A percentile compares a stretch with the other conserved stretches of the same genome.
Evolutionary conservation across 2,797 vertebrate species (phyloP).

Genomic region (Stomatorhinus walkeri): DNA sequence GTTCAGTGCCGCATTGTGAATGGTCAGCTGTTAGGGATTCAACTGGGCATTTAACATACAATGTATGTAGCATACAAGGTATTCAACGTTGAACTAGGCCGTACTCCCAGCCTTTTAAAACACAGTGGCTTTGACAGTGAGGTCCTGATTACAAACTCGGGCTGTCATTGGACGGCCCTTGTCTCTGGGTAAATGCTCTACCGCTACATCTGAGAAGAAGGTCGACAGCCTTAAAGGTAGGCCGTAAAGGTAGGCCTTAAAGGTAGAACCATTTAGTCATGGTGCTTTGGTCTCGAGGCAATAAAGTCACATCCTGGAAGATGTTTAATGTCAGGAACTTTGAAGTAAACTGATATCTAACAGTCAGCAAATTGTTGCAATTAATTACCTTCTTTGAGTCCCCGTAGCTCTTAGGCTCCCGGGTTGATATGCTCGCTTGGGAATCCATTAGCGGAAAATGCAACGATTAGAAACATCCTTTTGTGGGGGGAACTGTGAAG

Average conservation of each 20-base stretch:
- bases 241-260: too few relatives aligned
- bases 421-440: constrained; percentile 23
- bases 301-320: constrained; percentile 19
- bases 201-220: not conserved
- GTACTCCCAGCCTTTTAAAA: not conserved
- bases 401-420: not conserved
- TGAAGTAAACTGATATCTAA: constrained; percentile 19
- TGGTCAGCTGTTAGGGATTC: not conserved
- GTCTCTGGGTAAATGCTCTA: not conserved
- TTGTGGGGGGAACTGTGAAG: constrained; percentile 13
- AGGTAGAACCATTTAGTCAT: not conserved
- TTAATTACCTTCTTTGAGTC: constrained; percentile 20
- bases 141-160: not conserved
- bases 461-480: constrained; percentile 25
- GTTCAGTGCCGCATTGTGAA: not conserved
- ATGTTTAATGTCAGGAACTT: constrained; percentile 22
- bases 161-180: not conserved
- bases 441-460: constrained; percentile 26
- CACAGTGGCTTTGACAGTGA: not conserved
- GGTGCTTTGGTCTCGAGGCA: not conserved
- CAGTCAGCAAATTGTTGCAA: constrained; percentile 21
- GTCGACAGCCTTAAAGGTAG: not conserved
- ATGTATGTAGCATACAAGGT: not conserved
- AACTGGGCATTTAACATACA: not conserved
- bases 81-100: not conserved